These are phyloP conservation scores for Lagopus leucura DNA, from an alignment of 2,113 vertebrate genomes.

Conservation along the genomic window DNA sequence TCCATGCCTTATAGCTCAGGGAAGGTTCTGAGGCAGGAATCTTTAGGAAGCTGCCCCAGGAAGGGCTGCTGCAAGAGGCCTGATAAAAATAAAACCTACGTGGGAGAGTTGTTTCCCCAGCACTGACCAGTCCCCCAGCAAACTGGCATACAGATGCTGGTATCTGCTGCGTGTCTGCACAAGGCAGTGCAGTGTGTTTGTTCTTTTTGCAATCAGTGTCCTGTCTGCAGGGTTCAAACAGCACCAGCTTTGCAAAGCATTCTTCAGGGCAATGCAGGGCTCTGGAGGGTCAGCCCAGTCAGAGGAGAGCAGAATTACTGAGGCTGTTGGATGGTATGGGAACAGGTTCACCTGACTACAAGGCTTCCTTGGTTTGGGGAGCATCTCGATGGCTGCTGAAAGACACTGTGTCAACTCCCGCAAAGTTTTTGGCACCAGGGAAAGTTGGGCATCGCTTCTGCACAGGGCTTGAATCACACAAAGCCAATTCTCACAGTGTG, in stretches of 20 bases:
- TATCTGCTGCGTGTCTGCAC: fast-evolving
- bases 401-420: neutral
- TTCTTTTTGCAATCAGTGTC: neutral
- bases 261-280: neutral
- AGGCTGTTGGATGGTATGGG: neutral
- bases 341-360: neutral
- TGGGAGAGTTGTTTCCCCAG: neutral
- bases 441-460: neutral
- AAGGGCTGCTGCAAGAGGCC: neutral
- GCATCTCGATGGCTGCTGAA: neutral
- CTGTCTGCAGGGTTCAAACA: neutral
- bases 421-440: neutral
- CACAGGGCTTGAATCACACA: neutral
- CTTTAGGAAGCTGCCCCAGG: neutral
- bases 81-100: neutral
- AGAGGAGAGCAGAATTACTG: neutral
- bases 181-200: neutral
- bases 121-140: neutral
- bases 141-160: neutral
- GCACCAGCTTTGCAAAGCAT: neutral
- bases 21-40: neutral
- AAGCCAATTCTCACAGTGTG: neutral
- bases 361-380: neutral
- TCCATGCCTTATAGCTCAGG: neutral
- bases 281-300: neutral